phyloP scores from a whole-genome alignment of 2,888 invertebrate species.

The Orchestes rusci region DNA sequence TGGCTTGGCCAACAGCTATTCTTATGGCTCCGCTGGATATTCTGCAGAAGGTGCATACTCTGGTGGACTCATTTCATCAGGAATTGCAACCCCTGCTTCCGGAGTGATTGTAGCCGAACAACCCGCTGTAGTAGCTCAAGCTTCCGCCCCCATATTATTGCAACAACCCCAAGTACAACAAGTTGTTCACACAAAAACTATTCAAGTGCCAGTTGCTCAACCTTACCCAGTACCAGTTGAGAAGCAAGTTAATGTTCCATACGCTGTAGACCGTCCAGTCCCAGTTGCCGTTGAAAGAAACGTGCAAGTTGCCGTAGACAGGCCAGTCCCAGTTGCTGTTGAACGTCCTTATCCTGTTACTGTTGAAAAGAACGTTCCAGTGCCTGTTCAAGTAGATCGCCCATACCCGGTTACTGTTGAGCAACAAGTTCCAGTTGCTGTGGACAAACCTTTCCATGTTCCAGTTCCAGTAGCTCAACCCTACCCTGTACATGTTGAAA shows the following conservation, averaged over 20 bases:
- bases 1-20: neutral
- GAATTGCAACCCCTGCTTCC: neutral
- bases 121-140: conserved; percentile 5
- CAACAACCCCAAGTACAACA: conserved; percentile 14
- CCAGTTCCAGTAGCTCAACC: conserved; percentile 39
- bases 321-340: conserved; percentile 15
- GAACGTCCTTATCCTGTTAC: conserved; percentile 16
- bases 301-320: conserved; percentile 16
- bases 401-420: conserved; percentile 45
- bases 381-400: conserved; percentile 13
- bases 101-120: conserved; percentile 6
- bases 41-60: neutral
- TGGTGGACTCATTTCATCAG: neutral
- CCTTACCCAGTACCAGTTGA: conserved; percentile 18
- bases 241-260: conserved; percentile 18
- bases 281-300: conserved; percentile 16
- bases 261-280: conserved; percentile 13
- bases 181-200: conserved; percentile 15
- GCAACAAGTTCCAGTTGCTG: conserved; percentile 48
- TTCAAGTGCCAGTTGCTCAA: conserved; percentile 18
- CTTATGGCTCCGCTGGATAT: neutral
- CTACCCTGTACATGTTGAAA: conserved; percentile 50
- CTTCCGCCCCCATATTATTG: neutral
- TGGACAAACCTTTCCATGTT: conserved; percentile 47
- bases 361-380: conserved; percentile 14